A percentile compares a stretch with the other conserved stretches of the same genome.
phyloP scores from a whole-genome alignment of 2,888 invertebrate species.

The Mesorhabditis sp. region DNA sequence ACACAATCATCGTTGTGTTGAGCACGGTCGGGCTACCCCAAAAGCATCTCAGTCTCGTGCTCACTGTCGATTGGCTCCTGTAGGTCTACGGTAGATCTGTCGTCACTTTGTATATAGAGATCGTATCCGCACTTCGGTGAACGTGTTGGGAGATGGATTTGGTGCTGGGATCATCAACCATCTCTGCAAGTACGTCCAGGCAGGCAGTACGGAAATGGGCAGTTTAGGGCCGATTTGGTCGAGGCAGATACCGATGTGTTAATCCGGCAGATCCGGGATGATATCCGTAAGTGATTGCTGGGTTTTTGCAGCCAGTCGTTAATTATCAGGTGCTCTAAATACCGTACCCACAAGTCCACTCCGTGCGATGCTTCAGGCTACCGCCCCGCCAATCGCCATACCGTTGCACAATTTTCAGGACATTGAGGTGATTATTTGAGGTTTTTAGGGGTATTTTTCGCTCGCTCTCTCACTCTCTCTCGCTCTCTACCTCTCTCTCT shows the following conservation, averaged over 20 bases:
- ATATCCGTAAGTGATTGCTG: conserved; percentile 40
- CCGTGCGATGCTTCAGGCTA: not conserved
- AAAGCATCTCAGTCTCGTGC: conserved; percentile 67
- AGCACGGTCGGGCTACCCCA: conserved; percentile 70
- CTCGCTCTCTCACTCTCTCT: no score
- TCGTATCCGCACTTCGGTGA: conserved; percentile 55
- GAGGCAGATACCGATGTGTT: conserved; percentile 55
- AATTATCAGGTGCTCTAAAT: not conserved
- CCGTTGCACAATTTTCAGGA: conserved; percentile 3
- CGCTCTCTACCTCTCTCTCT: no score
- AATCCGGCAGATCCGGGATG: conserved; percentile 49
- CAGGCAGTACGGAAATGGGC: not conserved
- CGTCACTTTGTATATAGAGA: conserved; percentile 32
- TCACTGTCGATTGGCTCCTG: conserved; percentile 72
- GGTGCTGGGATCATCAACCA: conserved; percentile 57
- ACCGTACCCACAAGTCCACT: not conserved
- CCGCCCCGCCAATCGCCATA: not conserved
- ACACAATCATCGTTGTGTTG: conserved; percentile 70
- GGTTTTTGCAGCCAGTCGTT: not conserved
- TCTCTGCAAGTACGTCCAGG: conserved; percentile 35
- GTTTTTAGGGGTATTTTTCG: no score
- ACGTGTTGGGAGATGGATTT: conserved; percentile 55
- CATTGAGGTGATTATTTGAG: not conserved
- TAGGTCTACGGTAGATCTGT: conserved; percentile 58
- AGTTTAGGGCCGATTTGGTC: conserved; percentile 22